phyloP scores from a whole-genome alignment of 2,888 invertebrate species.

The Chrysolina americana region DNA sequence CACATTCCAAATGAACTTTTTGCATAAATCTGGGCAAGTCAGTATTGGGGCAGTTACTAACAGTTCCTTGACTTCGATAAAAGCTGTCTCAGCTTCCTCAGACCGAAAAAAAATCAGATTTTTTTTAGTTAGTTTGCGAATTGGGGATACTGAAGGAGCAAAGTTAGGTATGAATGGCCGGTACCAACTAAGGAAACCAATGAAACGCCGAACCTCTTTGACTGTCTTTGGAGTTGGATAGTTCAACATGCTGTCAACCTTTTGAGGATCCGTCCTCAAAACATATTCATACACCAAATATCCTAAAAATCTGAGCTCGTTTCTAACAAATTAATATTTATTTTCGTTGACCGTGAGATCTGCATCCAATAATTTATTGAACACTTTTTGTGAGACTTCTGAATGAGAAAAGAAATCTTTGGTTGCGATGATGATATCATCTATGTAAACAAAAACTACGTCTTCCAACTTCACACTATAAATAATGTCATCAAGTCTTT shows the following conservation, averaged over 20 bases:
- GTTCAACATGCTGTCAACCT: conserved; percentile 25
- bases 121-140: conserved; percentile 44
- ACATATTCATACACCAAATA: conserved; percentile 43
- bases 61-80: too few species aligned
- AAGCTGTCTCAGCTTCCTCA: too few species aligned
- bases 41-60: neutral
- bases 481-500: too few species aligned
- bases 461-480: too few species aligned
- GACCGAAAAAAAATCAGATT: neutral
- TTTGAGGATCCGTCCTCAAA: conserved; percentile 31
- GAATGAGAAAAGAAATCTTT: too few species aligned
- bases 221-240: conserved; percentile 21
- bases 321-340: too few species aligned
- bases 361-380: too few species aligned
- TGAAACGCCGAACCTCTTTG: conserved; percentile 25
- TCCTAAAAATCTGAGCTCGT: too few species aligned
- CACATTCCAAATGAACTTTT: conserved; percentile 51
- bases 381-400: too few species aligned
- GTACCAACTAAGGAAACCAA: conserved; percentile 51
- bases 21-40: conserved; percentile 44
- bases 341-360: too few species aligned
- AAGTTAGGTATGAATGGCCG: conserved; percentile 50
- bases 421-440: conserved; percentile 32
- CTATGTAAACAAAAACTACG: too few species aligned
- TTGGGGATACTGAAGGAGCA: conserved; percentile 39